These are phyloP conservation scores for Lepas anatifera DNA, from an alignment of 2,888 invertebrate species.

Conservation along the genomic window DNA sequence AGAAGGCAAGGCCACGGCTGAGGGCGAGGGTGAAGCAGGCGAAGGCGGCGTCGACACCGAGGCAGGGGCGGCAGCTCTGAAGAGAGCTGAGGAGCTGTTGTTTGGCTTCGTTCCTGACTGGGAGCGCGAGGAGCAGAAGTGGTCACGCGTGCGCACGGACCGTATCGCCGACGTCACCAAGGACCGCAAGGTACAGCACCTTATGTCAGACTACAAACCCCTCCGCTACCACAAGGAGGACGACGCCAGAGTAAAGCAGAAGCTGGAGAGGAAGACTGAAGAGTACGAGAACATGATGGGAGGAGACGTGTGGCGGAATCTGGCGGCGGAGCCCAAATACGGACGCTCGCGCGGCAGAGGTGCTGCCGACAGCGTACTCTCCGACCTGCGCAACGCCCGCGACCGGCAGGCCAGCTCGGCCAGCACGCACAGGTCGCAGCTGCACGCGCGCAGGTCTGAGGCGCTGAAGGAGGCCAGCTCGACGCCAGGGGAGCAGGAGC, in stretches of 20 bases:
- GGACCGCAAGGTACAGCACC: not conserved
- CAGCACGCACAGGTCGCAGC: not conserved
- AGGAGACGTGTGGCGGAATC: not conserved
- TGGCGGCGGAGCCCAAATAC: not conserved
- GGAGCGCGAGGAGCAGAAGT: slow-evolving; percentile 6
- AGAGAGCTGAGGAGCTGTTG: not conserved
- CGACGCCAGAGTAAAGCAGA: not conserved
- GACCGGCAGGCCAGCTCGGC: not conserved
- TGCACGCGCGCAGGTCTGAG: not conserved
- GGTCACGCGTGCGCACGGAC: not conserved
- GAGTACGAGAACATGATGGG: not conserved
- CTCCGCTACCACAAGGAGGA: not conserved
- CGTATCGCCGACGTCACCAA: not conserved
- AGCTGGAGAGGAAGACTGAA: not conserved
- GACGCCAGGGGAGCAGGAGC: not conserved
- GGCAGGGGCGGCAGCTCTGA: not conserved
- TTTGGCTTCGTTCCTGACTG: slow-evolving; percentile 9
- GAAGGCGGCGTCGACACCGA: not conserved
- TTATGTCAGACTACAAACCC: not conserved
- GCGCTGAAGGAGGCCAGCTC: not conserved
- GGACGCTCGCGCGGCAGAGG: not conserved
- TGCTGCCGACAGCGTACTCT: not conserved
- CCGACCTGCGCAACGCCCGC: not conserved
- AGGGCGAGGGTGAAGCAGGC: not conserved
- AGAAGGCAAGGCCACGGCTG: not conserved